phyloP scores from a whole-genome alignment of 1,140 invertebrate genomes.

The Thaumatotibia leucotreta region DNA sequence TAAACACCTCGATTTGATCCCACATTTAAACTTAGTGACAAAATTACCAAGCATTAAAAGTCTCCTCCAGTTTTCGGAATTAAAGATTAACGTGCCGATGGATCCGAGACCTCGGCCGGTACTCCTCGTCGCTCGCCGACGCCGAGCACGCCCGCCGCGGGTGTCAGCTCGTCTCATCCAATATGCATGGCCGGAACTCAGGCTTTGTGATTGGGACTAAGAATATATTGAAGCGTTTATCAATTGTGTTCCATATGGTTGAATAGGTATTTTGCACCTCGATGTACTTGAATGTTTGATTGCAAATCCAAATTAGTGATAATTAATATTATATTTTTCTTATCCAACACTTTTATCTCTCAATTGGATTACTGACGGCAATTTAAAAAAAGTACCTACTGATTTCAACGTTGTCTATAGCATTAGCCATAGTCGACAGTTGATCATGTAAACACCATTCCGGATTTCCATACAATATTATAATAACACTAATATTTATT shows the following conservation, averaged over 20 bases:
- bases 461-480: too few species aligned
- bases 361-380: too few species aligned
- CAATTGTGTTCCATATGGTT: background rate
- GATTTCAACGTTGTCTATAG: too few species aligned
- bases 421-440: too few species aligned
- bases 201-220: background rate
- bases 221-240: background rate
- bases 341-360: too few species aligned
- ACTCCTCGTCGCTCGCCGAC: background rate
- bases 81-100: slow-evolving; percentile 10
- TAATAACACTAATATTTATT: too few species aligned
- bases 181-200: slow-evolving; percentile 24
- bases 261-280: too few species aligned
- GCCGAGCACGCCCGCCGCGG: background rate
- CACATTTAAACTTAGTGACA: background rate
- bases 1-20: background rate
- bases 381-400: too few species aligned
- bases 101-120: background rate
- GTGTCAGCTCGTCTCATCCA: slow-evolving; percentile 27
- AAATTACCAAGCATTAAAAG: background rate
- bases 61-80: background rate
- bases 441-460: too few species aligned
- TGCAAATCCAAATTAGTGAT: too few species aligned
- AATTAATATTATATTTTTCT: too few species aligned
- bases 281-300: too few species aligned